Evolutionary conservation across 2,113 vertebrate species (phyloP).

Genomic region (Telmatochromis sp.): DNA sequence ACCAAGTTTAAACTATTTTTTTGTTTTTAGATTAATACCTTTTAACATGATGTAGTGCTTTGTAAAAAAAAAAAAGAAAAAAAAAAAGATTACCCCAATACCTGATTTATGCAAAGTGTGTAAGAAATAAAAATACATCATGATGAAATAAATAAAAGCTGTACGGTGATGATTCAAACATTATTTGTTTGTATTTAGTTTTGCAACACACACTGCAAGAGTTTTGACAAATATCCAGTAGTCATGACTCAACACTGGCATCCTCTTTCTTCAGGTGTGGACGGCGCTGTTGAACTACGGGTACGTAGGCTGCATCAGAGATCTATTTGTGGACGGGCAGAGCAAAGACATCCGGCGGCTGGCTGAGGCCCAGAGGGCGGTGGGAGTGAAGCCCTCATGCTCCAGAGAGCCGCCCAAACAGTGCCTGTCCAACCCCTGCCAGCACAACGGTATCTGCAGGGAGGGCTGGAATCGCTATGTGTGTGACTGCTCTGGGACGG

Average conservation of each 20-base stretch:
- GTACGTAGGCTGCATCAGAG: slow-evolving; percentile 95
- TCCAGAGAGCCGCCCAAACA: slow-evolving; percentile 92
- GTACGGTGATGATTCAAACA: background rate
- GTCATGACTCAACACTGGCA: background rate
- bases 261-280: slow-evolving; percentile 83
- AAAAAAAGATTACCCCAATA: background rate
- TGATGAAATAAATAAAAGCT: background rate
- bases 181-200: background rate
- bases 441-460: slow-evolving; percentile 93
- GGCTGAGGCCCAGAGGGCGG: slow-evolving; percentile 90
- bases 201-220: background rate
- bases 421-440: slow-evolving; percentile 97
- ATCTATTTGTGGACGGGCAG: slow-evolving; percentile 97
- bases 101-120: background rate
- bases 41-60: background rate
- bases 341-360: slow-evolving; percentile 97
- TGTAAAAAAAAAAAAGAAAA: background rate
- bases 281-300: slow-evolving; percentile 97
- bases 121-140: background rate
- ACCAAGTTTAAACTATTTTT: background rate
- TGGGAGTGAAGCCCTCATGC: slow-evolving; percentile 96
- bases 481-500: slow-evolving; percentile 96
- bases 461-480: slow-evolving; percentile 99
- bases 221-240: background rate
- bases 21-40: background rate